These are phyloP conservation scores for Panzeria rudis DNA, from an alignment of 2,888 invertebrate species.

Conservation along the genomic window DNA sequence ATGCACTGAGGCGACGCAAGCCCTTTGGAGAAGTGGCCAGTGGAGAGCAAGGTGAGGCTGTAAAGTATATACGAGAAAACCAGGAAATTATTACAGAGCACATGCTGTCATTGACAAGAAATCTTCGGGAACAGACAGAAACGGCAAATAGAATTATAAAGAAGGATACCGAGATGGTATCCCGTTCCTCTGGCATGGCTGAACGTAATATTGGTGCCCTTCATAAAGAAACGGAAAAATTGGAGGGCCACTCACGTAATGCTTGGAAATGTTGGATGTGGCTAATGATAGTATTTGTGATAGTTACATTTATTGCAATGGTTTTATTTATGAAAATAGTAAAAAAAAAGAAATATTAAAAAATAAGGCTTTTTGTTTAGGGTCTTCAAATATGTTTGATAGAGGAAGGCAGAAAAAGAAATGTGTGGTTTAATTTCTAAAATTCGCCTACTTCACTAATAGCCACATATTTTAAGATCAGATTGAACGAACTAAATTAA, in stretches of 20 bases:
- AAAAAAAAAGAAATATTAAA: conserved; percentile 86
- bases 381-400: too few species aligned
- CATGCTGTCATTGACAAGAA: conserved; percentile 94
- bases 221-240: conserved; percentile 91
- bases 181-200: conserved; percentile 90
- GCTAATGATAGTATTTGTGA: conserved; percentile 93
- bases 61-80: conserved; percentile 94
- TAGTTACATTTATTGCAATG: conserved; percentile 95
- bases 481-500: too few species aligned
- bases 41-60: conserved; percentile 91
- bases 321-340: conserved; percentile 96
- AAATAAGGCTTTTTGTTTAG: too few species aligned
- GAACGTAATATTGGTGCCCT: conserved; percentile 91
- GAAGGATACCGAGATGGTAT: conserved; percentile 93
- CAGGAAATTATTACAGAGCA: conserved; percentile 97
- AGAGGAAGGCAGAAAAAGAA: too few species aligned
- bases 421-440: too few species aligned
- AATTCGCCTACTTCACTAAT: too few species aligned
- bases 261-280: conserved; percentile 98
- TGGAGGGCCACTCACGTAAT: conserved; percentile 93
- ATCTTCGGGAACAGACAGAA: conserved; percentile 94
- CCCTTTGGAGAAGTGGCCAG: conserved; percentile 78
- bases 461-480: too few species aligned
- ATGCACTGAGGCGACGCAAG: conserved; percentile 79
- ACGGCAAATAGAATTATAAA: conserved; percentile 95